phyloP scores from a whole-genome alignment of 2,888 invertebrate genomes.

The Beris morrisii region DNA sequence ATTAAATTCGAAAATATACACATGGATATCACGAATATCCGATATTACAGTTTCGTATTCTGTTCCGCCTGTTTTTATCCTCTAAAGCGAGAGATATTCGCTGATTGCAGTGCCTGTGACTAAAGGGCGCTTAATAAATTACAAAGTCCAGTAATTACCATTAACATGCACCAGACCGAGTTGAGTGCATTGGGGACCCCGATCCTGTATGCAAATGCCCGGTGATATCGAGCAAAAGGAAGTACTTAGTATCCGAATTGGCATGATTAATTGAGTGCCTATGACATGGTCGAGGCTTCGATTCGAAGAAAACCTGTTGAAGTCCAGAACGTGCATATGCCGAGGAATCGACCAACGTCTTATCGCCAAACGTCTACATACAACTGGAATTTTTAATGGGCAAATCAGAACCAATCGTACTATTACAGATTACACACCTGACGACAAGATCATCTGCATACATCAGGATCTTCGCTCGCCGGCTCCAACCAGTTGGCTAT shows the following conservation, averaged over 20 bases:
- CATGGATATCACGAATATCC: neutral
- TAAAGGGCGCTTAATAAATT: conserved; percentile 33
- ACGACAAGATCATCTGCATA: conserved; percentile 32
- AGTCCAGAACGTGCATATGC: no score
- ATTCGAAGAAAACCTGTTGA: neutral
- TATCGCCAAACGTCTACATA: neutral
- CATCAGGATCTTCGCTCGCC: neutral
- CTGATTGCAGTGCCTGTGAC: neutral
- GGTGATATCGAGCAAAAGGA: conserved; percentile 16
- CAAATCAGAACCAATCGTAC: conserved; percentile 19
- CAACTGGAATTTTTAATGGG: conserved; percentile 13
- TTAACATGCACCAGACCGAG: conserved; percentile 21
- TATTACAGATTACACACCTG: conserved; percentile 30
- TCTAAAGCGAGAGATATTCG: neutral
- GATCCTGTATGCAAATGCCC: neutral
- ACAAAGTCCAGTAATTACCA: conserved; percentile 28
- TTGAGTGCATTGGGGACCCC: neutral
- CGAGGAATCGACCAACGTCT: no score
- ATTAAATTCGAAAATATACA: neutral
- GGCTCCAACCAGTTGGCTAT: neutral
- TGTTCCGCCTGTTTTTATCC: neutral
- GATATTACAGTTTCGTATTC: no score
- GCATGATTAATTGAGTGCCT: conserved; percentile 33
- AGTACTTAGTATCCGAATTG: conserved; percentile 15
- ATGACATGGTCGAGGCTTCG: conserved; percentile 12